A percentile compares a stretch with the other conserved stretches of the same genome.
phyloP scores from a whole-genome alignment of 2,113 vertebrate genomes.

The Megaptera novaeangliae region DNA sequence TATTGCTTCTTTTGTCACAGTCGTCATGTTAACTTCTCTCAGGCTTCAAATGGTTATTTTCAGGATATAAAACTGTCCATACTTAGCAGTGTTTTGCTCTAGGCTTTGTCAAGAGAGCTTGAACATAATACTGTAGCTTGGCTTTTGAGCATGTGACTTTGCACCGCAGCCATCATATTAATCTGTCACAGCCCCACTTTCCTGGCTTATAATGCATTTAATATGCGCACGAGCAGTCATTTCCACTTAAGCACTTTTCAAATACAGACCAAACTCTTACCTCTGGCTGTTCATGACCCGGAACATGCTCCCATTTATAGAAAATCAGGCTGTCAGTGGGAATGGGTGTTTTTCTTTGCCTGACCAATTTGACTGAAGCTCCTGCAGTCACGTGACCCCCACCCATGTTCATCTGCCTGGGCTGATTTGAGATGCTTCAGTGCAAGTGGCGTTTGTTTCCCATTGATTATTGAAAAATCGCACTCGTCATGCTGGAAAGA shows the following conservation, averaged over 20 bases:
- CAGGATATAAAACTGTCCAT: neutral
- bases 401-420: neutral
- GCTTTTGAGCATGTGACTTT: neutral
- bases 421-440: neutral
- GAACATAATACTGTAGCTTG: neutral
- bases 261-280: neutral
- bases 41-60: neutral
- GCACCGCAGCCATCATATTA: accelerated
- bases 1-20: neutral
- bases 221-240: neutral
- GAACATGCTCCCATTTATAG: neutral
- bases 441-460: neutral
- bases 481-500: neutral
- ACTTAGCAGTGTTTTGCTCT: neutral
- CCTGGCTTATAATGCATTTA: neutral
- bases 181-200: neutral
- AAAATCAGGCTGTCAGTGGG: neutral
- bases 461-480: neutral
- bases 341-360: neutral
- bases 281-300: neutral
- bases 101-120: neutral
- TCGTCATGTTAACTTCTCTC: neutral
- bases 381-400: neutral
- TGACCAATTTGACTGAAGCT: neutral
- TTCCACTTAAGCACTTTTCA: neutral